Evolutionary conservation across 2,113 vertebrate genomes (phyloP), one percentile per base, ranked within the genome.

Genomic region (Recurvirostra avosetta): DNA sequence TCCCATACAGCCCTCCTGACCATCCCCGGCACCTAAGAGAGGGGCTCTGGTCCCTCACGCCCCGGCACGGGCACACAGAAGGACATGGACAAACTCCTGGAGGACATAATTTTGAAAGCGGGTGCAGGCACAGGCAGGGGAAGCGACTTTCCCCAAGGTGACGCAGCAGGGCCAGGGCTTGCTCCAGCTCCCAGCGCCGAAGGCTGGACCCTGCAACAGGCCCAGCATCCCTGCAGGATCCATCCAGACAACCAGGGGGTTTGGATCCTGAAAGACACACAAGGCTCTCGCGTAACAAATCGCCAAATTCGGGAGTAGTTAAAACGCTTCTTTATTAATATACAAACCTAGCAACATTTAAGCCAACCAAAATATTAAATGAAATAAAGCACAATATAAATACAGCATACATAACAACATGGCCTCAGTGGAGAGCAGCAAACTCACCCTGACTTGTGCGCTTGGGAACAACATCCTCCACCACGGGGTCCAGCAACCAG

Each of bases 241-340:
- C 32, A 21, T 9, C 9, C 56, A 8, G 29, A 25, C 3, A 34
- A n/a, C 4, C 16, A 36, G 1, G 1, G 41, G 1, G 1, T 26
- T 15, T 38, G 62, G 72, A 52, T 77, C 52, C 49, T 14, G 21
- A 43, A 27, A 50, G 34, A 49, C 15, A 23, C 62, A n/a, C 10
- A 2, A 50, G 19, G 49, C 30, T 75, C 47, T 66, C 9, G 27
- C 3, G 1, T 18, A 88, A 84, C 75, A 91, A 76, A 87, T 2
- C 0, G 25, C 62, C 67, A 45, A 66, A n/a, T 23, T 18, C 72
- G 0, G 55, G 52, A 83, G 30, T 94, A 96, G 94, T 93, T 94
- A 96, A 97, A 97, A 95, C 27, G 72, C 65, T 63, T 97, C 70
- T 98, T 98, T 98, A 98, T 98, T 98, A 94, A 97, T 90, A 95